phyloP scores from a whole-genome alignment of 1,140 invertebrate genomes.

The Battus philenor region DNA sequence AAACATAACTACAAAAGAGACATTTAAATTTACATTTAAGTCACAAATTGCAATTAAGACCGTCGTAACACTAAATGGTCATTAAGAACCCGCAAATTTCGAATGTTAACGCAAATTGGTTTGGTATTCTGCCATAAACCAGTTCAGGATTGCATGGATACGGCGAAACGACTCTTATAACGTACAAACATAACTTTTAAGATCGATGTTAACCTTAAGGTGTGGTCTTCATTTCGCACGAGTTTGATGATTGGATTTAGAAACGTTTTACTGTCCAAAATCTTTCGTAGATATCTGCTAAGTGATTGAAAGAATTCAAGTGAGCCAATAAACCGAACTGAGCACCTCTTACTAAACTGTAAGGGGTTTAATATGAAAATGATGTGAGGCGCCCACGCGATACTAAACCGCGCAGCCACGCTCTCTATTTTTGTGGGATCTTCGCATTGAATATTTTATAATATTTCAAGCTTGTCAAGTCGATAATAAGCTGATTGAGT shows the following conservation, averaged over 20 bases:
- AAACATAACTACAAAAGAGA: too few species aligned
- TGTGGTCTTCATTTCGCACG: conserved; percentile 44
- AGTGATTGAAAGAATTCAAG: conserved; percentile 46
- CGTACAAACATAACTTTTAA: not conserved
- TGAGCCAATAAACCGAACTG: conserved; percentile 33
- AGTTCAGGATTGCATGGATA: not conserved
- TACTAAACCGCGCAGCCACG: conserved; percentile 10
- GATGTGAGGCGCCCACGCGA: conserved; percentile 35
- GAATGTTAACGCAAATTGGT: conserved; percentile 13
- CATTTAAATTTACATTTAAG: conserved; percentile 7
- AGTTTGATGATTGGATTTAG: conserved; percentile 33
- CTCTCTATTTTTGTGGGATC: conserved; percentile 4
- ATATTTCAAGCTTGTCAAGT: conserved; percentile 9
- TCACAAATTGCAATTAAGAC: conserved; percentile 9
- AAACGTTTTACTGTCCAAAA: conserved; percentile 34
- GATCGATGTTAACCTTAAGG: conserved; percentile 17
- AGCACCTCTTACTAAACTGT: conserved; percentile 33
- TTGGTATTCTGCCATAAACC: not conserved
- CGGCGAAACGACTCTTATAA: not conserved
- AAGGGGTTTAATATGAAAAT: conserved; percentile 43
- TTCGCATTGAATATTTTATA: conserved; percentile 11
- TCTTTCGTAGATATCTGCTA: conserved; percentile 48
- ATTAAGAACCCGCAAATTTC: conserved; percentile 11
- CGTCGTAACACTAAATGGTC: conserved; percentile 9
- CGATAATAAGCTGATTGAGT: conserved; percentile 10